These are phyloP conservation scores for Hirtodrosophila cameraria DNA, from an alignment of 2,888 invertebrate genomes.

Conservation along the genomic window DNA sequence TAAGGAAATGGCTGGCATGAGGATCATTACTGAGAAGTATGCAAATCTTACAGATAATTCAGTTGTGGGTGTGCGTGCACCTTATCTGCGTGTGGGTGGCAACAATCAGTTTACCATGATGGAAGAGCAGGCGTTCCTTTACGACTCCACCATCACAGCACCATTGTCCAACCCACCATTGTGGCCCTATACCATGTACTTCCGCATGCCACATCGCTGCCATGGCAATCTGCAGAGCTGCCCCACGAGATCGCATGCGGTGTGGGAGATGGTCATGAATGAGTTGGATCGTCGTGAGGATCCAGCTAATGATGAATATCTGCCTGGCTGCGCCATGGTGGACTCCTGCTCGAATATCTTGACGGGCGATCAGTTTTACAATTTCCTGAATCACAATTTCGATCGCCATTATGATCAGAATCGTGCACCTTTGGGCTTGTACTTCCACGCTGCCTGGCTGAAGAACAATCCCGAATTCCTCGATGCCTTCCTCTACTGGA, in stretches of 20 bases:
- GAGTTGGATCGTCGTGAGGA: conserved; percentile 96
- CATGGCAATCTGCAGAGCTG: conserved; percentile 96
- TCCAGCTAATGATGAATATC: conserved; percentile 93
- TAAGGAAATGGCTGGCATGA: conserved; percentile 97
- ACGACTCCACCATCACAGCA: conserved; percentile 97
- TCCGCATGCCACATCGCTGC: conserved; percentile 97
- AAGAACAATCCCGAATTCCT: conserved; percentile 96
- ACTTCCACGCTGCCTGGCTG: conserved; percentile 97
- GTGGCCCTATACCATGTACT: conserved; percentile 99
- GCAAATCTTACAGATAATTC: conserved; percentile 95
- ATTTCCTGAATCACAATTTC: conserved; percentile 96
- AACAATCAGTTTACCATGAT: conserved; percentile 99
- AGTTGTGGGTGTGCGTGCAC: conserved; percentile 95
- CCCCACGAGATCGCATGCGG: conserved; percentile 95
- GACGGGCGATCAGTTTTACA: conserved; percentile 96
- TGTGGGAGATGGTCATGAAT: conserved; percentile 98
- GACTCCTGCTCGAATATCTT: conserved; percentile 97
- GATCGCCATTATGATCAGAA: conserved; percentile 96
- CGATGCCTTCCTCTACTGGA: conserved; percentile 96
- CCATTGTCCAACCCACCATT: conserved; percentile 95
- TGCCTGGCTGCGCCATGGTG: conserved; percentile 97
- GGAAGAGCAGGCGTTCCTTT: conserved; percentile 97
- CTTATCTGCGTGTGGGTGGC: conserved; percentile 95
- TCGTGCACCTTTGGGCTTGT: conserved; percentile 93
- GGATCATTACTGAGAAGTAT: conserved; percentile 94